Conservation (phyloP, 2,888 invertebrate genomes). For the Caenorhabditis drosophilae region DNA sequence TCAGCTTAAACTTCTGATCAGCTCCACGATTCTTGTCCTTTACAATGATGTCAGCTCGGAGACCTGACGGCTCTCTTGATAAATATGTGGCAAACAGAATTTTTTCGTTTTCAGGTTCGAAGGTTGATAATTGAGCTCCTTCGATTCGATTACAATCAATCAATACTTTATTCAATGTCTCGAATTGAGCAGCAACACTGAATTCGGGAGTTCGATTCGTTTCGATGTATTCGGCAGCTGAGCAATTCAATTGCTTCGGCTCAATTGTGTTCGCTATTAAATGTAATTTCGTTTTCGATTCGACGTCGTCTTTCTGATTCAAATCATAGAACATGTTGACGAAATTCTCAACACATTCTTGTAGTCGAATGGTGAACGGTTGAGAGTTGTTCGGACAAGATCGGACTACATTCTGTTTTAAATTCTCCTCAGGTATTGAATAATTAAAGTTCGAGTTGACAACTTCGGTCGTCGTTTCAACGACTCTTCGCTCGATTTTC, state of each 20-base stretch:
- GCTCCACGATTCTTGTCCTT: constrained; percentile 43
- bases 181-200: constrained; percentile 23
- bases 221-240: constrained; percentile 57
- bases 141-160: constrained; percentile 35
- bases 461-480: constrained; percentile 33
- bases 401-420: constrained; percentile 5
- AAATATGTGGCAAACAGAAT: constrained; percentile 24
- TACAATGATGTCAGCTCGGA: constrained; percentile 19
- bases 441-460: constrained; percentile 34
- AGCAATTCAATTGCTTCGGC: constrained; percentile 34
- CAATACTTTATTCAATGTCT: constrained; percentile 17
- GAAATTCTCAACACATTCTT: constrained; percentile 46
- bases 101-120: constrained; percentile 31
- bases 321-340: constrained; percentile 51
- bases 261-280: constrained; percentile 36
- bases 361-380: constrained; percentile 33
- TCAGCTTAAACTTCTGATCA: constrained; percentile 22
- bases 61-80: constrained; percentile 3
- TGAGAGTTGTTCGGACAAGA: constrained; percentile 23
- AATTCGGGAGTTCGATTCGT: constrained; percentile 47
- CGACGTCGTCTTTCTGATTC: constrained; percentile 41
- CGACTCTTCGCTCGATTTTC: constrained; percentile 23
- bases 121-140: constrained; percentile 26
- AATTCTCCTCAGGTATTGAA: constrained; percentile 15
- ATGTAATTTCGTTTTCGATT: constrained; percentile 12